A percentile compares a stretch with the other conserved stretches of the same genome.
Conservation (phyloP, 2,888 invertebrate genomes). For the Prosapia bicincta region DNA sequence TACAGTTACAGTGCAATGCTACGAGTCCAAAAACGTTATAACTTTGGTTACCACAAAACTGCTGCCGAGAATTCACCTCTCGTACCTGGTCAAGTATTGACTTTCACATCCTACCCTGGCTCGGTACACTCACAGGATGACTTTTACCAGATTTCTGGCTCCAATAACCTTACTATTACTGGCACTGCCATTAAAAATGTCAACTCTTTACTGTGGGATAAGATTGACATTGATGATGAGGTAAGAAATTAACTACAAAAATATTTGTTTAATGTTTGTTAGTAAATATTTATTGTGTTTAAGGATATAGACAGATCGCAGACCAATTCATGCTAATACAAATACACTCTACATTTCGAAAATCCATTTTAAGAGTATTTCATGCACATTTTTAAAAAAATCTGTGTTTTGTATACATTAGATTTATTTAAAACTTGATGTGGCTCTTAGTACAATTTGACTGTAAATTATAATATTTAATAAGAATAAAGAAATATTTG, state of each 20-base stretch:
- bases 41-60: conserved; percentile 67
- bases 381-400: no score
- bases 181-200: conserved; percentile 77
- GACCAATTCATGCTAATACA: no score
- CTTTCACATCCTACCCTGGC: conserved; percentile 83
- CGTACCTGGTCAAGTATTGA: conserved; percentile 64
- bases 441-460: no score
- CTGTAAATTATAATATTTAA: no score
- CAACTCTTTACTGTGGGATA: conserved; percentile 66
- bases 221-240: conserved; percentile 50
- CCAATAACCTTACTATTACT: conserved; percentile 58
- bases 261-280: no score
- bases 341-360: no score
- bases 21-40: conserved; percentile 79
- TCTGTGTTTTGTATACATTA: no score
- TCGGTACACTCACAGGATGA: conserved; percentile 79
- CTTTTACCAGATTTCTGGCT: conserved; percentile 62
- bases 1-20: conserved; percentile 79
- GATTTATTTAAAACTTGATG: no score
- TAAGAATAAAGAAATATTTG: no score
- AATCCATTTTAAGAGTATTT: no score
- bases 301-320: no score
- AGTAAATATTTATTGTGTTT: no score
- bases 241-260: background rate
- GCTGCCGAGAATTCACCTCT: conserved; percentile 47